phyloP scores from a whole-genome alignment of 2,888 invertebrate genomes.

The Frankliniella fusca region DNA sequence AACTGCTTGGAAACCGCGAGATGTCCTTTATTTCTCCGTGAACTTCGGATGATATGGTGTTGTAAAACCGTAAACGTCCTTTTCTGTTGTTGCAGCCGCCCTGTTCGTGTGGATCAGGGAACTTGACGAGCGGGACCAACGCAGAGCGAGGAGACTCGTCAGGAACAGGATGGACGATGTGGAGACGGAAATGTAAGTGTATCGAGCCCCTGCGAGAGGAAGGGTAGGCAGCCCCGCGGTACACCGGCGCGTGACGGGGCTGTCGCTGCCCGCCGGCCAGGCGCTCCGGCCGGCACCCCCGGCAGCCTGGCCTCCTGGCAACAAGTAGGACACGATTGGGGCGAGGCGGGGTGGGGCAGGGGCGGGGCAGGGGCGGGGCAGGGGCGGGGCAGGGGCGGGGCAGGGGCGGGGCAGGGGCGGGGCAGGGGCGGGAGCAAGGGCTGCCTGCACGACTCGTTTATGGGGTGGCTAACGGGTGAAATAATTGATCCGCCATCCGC shows the following conservation, averaged over 20 bases:
- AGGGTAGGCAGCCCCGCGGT: neutral
- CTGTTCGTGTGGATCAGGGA: conserved; percentile 18
- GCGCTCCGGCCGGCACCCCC: no score
- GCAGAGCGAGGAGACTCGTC: neutral
- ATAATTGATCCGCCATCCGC: neutral
- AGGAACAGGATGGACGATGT: conserved; percentile 17
- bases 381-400: no score
- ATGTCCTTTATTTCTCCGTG: no score
- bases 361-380: no score
- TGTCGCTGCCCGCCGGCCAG: neutral
- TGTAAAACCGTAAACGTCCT: neutral
- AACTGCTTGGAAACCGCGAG: no score
- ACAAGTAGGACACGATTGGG: no score
- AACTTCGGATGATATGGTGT: no score
- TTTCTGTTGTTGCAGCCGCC: neutral
- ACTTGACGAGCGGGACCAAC: conserved; percentile 12
- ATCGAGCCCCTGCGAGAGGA: neutral
- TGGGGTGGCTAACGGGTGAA: neutral
- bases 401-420: no score
- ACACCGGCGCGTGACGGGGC: neutral
- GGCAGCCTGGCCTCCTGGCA: no score
- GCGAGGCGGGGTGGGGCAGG: no score
- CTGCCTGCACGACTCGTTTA: neutral
- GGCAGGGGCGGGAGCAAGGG: no score
- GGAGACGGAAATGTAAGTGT: conserved; percentile 1